Conservation (phyloP, 2,797 vertebrate species). For the Lagorchestes hirsutus region DNA sequence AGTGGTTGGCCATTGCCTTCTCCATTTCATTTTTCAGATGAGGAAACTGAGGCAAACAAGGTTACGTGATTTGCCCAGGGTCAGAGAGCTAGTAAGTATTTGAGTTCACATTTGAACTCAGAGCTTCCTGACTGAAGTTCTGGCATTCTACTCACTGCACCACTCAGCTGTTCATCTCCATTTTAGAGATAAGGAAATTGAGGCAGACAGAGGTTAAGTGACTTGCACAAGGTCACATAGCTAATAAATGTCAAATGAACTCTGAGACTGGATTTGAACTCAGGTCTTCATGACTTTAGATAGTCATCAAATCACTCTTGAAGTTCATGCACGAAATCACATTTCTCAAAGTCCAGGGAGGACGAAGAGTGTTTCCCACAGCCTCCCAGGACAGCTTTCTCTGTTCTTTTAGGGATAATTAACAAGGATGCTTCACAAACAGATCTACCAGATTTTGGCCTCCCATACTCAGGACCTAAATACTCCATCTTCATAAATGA, state of each 20-base stretch:
- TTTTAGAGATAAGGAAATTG: not conserved
- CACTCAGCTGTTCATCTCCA: not conserved
- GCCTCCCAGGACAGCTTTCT: conserved; percentile 10
- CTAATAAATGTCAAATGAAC: not conserved
- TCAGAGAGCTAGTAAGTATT: not conserved
- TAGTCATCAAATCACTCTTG: conserved; percentile 41
- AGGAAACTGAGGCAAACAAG: not conserved
- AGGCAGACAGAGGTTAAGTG: not conserved
- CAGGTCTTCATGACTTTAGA: not conserved
- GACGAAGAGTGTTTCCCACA: not conserved
- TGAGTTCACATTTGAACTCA: not conserved
- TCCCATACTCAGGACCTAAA: conserved; percentile 62
- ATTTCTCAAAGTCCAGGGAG: conserved; percentile 37
- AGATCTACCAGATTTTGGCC: conserved; percentile 36
- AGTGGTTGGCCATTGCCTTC: not conserved
- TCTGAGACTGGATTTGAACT: not conserved
- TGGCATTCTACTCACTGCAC: not conserved
- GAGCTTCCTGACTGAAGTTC: not conserved
- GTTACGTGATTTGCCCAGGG: not conserved
- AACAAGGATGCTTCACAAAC: conserved; percentile 29
- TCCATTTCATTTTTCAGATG: not conserved
- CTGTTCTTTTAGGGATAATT: conserved; percentile 40
- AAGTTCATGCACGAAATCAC: not conserved
- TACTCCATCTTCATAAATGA: conserved; percentile 78
- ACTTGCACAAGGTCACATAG: not conserved